phyloP scores from a whole-genome alignment of 2,113 vertebrate genomes.

The Phrynosoma blainvillii region DNA sequence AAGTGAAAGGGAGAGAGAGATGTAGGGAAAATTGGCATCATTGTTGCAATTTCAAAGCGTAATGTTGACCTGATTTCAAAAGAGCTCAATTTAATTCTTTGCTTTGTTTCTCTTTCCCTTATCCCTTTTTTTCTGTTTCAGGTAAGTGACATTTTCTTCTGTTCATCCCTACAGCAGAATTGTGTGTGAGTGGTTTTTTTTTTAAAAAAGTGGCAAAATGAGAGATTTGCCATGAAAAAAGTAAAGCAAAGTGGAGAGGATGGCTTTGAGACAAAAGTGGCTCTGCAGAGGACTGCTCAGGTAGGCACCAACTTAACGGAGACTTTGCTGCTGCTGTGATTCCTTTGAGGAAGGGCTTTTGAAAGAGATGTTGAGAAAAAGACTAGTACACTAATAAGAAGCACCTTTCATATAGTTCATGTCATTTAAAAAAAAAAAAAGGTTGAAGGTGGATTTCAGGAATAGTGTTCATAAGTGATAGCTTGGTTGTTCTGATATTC shows the following conservation, averaged over 20 bases:
- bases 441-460: background rate
- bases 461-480: fast-evolving
- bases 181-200: background rate
- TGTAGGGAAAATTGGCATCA: constrained; percentile 56
- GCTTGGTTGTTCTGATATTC: background rate
- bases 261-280: constrained; percentile 48
- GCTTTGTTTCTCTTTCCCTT: constrained; percentile 46
- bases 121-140: constrained; percentile 49
- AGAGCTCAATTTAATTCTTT: constrained; percentile 55
- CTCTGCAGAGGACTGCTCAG: constrained; percentile 52
- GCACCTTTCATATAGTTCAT: background rate
- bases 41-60: constrained; percentile 74
- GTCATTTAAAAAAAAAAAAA: background rate
- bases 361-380: fast-evolving
- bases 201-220: background rate
- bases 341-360: background rate
- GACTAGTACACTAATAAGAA: fast-evolving
- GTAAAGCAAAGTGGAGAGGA: constrained; percentile 48
- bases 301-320: constrained; percentile 58
- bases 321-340: background rate
- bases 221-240: constrained; percentile 26
- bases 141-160: constrained; percentile 80
- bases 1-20: constrained; percentile 60
- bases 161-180: constrained; percentile 72
- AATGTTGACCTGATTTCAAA: constrained; percentile 78